Evolutionary conservation across 2,888 invertebrate species (phyloP).

Genomic region (Euzophera pinguis): DNA sequence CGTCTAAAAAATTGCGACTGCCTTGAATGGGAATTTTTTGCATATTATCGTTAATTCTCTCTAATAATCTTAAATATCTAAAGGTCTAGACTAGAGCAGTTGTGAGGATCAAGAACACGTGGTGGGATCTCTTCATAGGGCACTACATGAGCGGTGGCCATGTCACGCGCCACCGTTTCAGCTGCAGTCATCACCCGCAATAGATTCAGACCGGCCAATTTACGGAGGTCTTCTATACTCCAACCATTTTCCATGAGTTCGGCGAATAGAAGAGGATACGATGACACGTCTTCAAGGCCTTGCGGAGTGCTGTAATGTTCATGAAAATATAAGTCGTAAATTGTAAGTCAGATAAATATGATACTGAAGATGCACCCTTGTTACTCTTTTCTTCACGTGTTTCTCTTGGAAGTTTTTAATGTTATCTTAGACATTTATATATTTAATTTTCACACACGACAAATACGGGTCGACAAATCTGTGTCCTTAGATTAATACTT

Average conservation of each 20-base stretch:
- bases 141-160: conserved; percentile 83
- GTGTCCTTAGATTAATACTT: too few species aligned
- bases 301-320: conserved; percentile 86
- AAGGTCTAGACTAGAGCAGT: conserved; percentile 83
- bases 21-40: conserved; percentile 5
- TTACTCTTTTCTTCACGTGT: too few species aligned
- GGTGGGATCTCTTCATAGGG: conserved; percentile 87
- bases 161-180: conserved; percentile 86
- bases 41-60: conserved; percentile 2
- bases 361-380: too few species aligned
- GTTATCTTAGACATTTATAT: too few species aligned
- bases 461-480: too few species aligned
- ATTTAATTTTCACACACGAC: too few species aligned
- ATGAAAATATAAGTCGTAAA: background rate
- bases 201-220: conserved; percentile 88
- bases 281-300: conserved; percentile 89
- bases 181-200: conserved; percentile 85
- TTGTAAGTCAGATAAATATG: too few species aligned
- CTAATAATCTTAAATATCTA: conserved; percentile 31
- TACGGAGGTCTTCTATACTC: conserved; percentile 88
- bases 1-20: background rate
- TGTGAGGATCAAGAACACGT: conserved; percentile 78
- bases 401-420: too few species aligned
- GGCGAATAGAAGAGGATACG: conserved; percentile 88
- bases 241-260: conserved; percentile 89